phyloP scores from a whole-genome alignment of 2,888 invertebrate genomes.

The Erebia aethiops region DNA sequence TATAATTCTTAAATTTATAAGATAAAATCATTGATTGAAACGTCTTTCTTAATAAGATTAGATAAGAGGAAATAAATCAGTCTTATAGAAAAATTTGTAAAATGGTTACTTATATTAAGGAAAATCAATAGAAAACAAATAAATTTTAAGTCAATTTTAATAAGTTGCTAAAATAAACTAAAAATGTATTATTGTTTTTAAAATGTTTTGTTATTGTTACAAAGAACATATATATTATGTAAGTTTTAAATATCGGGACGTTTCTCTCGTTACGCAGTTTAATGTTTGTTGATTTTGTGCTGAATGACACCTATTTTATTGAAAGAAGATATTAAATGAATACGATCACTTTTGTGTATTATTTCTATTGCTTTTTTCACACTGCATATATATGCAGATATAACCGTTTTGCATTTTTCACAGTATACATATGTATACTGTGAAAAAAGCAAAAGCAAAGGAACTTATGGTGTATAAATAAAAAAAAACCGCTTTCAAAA shows the following conservation, averaged over 20 bases:
- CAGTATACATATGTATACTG: too few relatives aligned
- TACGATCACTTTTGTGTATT: constrained; percentile 39
- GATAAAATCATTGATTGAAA: constrained; percentile 13
- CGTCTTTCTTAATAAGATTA: constrained; percentile 8
- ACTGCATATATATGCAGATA: too few relatives aligned
- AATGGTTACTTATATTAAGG: constrained; percentile 8
- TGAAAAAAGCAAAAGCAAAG: too few relatives aligned
- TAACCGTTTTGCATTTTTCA: too few relatives aligned
- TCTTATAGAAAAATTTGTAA: constrained; percentile 2
- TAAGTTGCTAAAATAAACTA: constrained; percentile 42
- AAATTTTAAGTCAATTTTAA: constrained; percentile 68
- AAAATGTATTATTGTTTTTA: constrained; percentile 41
- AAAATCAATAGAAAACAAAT: constrained; percentile 31
- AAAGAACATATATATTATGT: constrained; percentile 52
- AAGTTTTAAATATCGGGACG: constrained; percentile 52
- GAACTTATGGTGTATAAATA: too few relatives aligned
- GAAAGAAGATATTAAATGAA: constrained; percentile 52
- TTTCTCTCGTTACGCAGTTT: constrained; percentile 53
- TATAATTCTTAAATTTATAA: constrained; percentile 24
- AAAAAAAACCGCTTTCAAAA: too few relatives aligned
- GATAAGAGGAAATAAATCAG: constrained; percentile 16
- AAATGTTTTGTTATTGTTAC: constrained; percentile 54
- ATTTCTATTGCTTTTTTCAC: too few relatives aligned
- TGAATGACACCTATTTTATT: constrained; percentile 65
- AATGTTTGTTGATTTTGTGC: constrained; percentile 65